Base-by-base conservation (phyloP, 2,113 vertebrate species). In the Lasiurus borealis region DNA sequence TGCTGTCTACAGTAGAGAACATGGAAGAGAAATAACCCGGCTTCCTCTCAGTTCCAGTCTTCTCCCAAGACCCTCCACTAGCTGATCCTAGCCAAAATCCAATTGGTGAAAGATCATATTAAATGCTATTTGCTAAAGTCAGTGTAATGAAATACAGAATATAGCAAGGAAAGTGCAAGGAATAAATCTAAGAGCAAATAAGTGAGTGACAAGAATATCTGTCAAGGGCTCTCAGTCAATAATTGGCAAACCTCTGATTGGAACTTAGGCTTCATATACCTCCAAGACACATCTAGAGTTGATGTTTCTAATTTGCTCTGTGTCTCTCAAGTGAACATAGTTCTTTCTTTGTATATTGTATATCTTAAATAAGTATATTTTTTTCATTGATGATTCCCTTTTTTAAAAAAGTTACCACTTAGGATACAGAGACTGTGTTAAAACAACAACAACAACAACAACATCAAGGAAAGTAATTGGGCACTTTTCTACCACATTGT, bases 141-240 rank as follows among this genome's bases (percentile, higher is more conserved):
- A 71, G n/a, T 76, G 25, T 11, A n/a, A 84, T 88, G 31, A 21
- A 76, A 73, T 76, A 88, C 25, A 57, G 29, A 76, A 90, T 1
- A 90, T 11, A 75, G 7, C 10, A 80, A 68, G n/a, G 10, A 14
- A 86, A 62, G 8, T 2, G 31, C 4, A 25, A 81, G 12, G 36
- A 73, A 82, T 73, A 48, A 21, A 92, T 85, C 57, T 62, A 36
- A 93, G 23, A 81, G n/a, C 29, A 85, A 96, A 76, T 21, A 57
- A 19, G 36, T 14, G 57, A 77, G 25, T 80, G 44, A 80, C 9
- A 4, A 44, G 16, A 76, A 44, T 76, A 75, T 76, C 19, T 94
- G 86, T 23, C 25, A 88, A 66, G 18, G 21, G 0, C 5, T 76
- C 68, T 81, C 6, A 93, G 73, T 31, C 34, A 75, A 9, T n/a